Evolutionary conservation across 2,888 invertebrate genomes (phyloP).

Genomic region (Heteromyza rotundicornis): DNA sequence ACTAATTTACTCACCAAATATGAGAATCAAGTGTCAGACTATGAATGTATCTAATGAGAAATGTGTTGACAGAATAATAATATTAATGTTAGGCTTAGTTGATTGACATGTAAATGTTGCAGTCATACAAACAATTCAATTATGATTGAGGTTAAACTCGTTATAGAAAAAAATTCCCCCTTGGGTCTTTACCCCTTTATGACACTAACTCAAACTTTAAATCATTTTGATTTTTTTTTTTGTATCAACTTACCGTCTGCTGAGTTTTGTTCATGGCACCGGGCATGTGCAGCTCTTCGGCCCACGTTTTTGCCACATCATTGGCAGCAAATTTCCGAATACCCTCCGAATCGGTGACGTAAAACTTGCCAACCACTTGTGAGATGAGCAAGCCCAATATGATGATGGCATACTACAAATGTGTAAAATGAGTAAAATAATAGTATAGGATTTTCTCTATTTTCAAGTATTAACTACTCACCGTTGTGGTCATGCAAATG

Average conservation of each 20-base stretch:
- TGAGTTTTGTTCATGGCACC: slow-evolving; percentile 51
- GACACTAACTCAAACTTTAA: no score
- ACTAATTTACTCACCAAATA: no score
- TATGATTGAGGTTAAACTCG: no score
- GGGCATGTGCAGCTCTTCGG: slow-evolving; percentile 48
- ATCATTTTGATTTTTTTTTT: not conserved
- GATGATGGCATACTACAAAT: slow-evolving; percentile 75
- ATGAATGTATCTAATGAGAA: no score
- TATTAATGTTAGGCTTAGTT: no score
- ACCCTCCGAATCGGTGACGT: slow-evolving; percentile 68
- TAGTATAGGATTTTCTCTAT: slow-evolving; percentile 5
- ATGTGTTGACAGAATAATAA: no score
- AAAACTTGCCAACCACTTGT: slow-evolving; percentile 73
- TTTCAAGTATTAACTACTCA: slow-evolving; percentile 32
- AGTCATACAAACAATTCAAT: no score
- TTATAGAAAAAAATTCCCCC: no score
- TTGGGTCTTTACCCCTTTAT: no score
- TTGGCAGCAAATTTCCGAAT: slow-evolving; percentile 65
- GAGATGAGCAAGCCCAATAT: slow-evolving; percentile 73
- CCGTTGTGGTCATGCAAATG: slow-evolving; percentile 48
- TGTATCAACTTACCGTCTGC: slow-evolving; percentile 39
- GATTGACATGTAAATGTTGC: no score
- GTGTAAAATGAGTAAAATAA: slow-evolving; percentile 20
- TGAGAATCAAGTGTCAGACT: no score
- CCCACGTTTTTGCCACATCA: slow-evolving; percentile 63